phyloP scores from a whole-genome alignment of 2,888 invertebrate genomes.

The Synergus itoensis region DNA sequence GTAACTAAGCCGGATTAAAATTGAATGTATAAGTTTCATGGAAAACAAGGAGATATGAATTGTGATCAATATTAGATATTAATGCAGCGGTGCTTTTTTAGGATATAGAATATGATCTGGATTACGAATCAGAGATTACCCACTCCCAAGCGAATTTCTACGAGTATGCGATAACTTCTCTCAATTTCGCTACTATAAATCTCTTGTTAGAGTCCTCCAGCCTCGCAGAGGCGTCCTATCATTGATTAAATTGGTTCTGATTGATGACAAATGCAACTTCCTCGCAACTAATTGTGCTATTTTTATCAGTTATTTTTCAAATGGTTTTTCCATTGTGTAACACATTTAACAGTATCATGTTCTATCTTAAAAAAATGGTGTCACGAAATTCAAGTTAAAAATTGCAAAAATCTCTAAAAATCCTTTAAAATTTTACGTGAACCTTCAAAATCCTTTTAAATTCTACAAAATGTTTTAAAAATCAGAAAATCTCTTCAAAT shows the following conservation, averaged over 20 bases:
- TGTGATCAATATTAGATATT: slow-evolving; percentile 7
- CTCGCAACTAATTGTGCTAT: neutral
- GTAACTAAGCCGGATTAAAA: neutral
- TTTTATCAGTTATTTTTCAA: neutral
- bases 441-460: too few species aligned
- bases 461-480: too few species aligned
- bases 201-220: neutral
- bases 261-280: neutral
- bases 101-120: slow-evolving; percentile 39
- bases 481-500: too few species aligned
- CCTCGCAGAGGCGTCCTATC: neutral
- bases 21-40: neutral
- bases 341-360: neutral
- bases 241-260: neutral
- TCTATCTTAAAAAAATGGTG: too few species aligned
- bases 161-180: slow-evolving; percentile 6
- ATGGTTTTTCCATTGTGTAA: neutral
- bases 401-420: too few species aligned
- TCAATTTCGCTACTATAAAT: slow-evolving; percentile 7
- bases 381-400: too few species aligned
- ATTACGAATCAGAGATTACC: slow-evolving; percentile 46
- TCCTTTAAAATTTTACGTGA: too few species aligned
- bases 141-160: slow-evolving; percentile 43
- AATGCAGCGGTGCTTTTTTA: slow-evolving; percentile 43
- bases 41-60: neutral